Base-by-base conservation (phyloP, 1,140 invertebrate species). In the Phenacoccus solenopsis region DNA sequence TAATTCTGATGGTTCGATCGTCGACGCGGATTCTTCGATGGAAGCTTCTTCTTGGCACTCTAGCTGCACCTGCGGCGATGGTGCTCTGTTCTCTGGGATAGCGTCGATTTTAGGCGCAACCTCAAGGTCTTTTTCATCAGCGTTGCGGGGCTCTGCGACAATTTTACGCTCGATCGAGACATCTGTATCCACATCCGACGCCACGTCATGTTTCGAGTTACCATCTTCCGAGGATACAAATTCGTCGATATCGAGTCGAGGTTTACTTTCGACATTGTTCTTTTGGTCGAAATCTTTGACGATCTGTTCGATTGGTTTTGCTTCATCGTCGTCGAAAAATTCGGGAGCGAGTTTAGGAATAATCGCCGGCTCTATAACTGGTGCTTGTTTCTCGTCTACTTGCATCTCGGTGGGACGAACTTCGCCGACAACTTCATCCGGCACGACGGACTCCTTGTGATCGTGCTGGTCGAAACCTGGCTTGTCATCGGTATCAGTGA, bases 1-100 rank as follows among this genome's bases (percentile, higher is more conserved):
- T 25, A 77, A 16, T 75, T 75, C 20, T 77, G 77, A 35, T 76
- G 78, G 20, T 78, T 72, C 21, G 25, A 35, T 64, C 22, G 57
- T 35, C 13, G 68, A 30, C 22, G 71, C 49, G 3, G 20, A n/a
- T 16, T 49, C 38, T 49, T 49, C 38, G 16, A 3, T 49, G 38
- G 38, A 49, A n/a, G 16, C 38, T 5, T 49, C 3, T 49, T n/a
- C 20, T 5, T n/a, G 38, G 16, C 20, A 2, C 20, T 49, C 38
- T 3, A n/a, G 38, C 3, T n/a, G 13, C 38, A 49, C 16, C 12
- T 9, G 16, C 38, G 16, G 38, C n/a, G n/a, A n/a, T n/a, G 38
- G 16, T n/a, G 38, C 20, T 49, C 3, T 16, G 16, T n/a, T 49
- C 16, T 49, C 38, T 2, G 38, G 38, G n/a, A n/a, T n/a, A n/a